Conservation (phyloP, 2,797 vertebrate species). For the Choloepus didactylus region DNA sequence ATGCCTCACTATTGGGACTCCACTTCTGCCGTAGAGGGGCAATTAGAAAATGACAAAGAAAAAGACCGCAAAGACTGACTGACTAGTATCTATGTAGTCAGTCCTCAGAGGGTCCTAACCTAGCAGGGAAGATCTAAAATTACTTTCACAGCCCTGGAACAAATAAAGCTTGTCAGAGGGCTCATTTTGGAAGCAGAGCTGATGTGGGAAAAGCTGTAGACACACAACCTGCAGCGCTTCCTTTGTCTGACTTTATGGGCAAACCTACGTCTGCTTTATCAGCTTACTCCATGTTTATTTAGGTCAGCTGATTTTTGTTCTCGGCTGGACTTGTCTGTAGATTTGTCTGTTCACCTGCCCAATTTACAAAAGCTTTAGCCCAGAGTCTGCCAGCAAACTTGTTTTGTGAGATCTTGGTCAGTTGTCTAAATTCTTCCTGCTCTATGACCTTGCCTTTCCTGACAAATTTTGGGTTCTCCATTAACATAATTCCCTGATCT, state of each 20-base stretch:
- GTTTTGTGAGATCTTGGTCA: background rate
- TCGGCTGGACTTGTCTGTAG: background rate
- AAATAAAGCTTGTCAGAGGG: background rate
- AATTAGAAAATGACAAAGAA: background rate
- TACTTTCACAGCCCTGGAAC: background rate
- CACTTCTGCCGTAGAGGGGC: background rate
- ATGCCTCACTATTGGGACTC: background rate
- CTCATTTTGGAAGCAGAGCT: background rate
- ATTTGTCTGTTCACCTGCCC: background rate
- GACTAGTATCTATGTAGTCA: background rate
- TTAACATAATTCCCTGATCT: constrained; percentile 73
- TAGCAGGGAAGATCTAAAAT: background rate
- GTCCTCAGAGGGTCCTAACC: background rate
- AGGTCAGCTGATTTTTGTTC: background rate
- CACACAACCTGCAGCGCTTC: background rate
- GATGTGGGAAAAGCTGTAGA: background rate
- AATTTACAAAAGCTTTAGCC: background rate
- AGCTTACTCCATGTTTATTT: background rate
- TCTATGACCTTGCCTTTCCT: constrained; percentile 44
- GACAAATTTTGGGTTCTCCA: constrained; percentile 62
- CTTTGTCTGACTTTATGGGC: background rate
- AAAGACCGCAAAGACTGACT: background rate
- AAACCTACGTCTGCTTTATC: background rate
- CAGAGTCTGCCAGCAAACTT: background rate
- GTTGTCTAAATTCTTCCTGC: background rate